Evolutionary conservation across 2,113 vertebrate genomes (phyloP), one percentile per base, ranked within the genome.

Genomic region (Hippopotamus amphibius): DNA sequence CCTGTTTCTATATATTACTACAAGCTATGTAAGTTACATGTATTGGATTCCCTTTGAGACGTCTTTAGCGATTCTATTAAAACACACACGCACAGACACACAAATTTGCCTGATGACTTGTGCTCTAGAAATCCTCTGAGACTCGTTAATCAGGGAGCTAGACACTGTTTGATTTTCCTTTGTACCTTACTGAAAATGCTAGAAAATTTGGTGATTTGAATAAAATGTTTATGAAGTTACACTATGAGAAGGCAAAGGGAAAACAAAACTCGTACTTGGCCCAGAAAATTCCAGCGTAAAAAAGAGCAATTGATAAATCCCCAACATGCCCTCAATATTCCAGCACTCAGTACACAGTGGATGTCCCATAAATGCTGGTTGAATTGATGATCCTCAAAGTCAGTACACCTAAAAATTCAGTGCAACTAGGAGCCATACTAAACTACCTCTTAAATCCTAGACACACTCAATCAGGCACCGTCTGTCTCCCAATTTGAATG

Each of bases 121-220:
- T 59, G 65, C 59, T 93, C 71, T 71, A 91, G 55, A 83, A 61
- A 68, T 71, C 24, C 28, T 68, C 65, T 63, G 61, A 88, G 66
- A 8, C 43, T 65, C 86, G 12, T 81, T 63, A 93, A n/a, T 89
- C 65, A 83, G 43, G 13, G 48, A 91, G 72, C 55, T 22, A 53
- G 50, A 28, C 0, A 12, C 55, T 53, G 19, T 46, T 53, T 82
- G 14, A 41, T 48, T 80, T 92, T 83, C 77, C 74, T 93, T 72
- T 15, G 7, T 48, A 50, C 5, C 19, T 86, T 77, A 91, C 2
- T 85, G 74, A 93, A 96, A 83, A 81, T 84, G 33, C 33, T 74
- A 93, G 79, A 71, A 91, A 90, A 88, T 12, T 21, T 88, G 50
- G n/a, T 72, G 79, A 59, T 95, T 28, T 91, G 74, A 87, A 72